Percentiles rank a stretch among this genome's conserved stretches.
These are phyloP conservation scores for Bombus pascuorum DNA, from an alignment of 1,140 invertebrate genomes.

Conservation along the genomic window DNA sequence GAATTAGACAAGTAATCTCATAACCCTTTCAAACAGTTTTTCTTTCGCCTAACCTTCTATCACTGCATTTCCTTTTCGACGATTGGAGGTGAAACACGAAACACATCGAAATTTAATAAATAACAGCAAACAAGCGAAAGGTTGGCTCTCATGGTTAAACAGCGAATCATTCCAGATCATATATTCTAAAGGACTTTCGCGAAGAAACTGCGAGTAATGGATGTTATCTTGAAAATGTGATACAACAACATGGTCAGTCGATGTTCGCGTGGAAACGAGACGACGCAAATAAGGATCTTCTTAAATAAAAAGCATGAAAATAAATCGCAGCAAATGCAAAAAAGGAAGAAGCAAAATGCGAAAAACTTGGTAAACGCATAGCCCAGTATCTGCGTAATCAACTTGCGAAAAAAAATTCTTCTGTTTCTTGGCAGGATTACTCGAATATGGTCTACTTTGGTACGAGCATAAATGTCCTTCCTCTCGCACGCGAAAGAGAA, in stretches of 20 bases:
- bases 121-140: too few relatives aligned
- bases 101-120: too few relatives aligned
- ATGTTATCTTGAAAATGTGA: neutral
- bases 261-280: conserved; percentile 1
- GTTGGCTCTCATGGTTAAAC: neutral
- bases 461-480: neutral
- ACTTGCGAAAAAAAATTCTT: neutral
- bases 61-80: too few relatives aligned
- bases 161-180: too few relatives aligned
- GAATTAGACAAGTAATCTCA: neutral
- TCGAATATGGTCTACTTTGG: neutral
- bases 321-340: conserved; percentile 6
- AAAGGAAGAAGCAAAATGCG: neutral
- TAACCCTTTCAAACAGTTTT: neutral
- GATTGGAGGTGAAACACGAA: too few relatives aligned
- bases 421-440: neutral
- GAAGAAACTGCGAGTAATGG: too few relatives aligned
- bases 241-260: conserved; percentile 10
- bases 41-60: neutral
- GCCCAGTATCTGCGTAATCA: neutral
- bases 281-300: conserved; percentile 3
- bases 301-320: conserved; percentile 33
- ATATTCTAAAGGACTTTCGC: too few relatives aligned
- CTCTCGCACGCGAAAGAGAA: too few relatives aligned
- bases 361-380: neutral